Evolutionary conservation across 2,888 invertebrate genomes (phyloP).

Genomic region (Tetragonisca angustula): DNA sequence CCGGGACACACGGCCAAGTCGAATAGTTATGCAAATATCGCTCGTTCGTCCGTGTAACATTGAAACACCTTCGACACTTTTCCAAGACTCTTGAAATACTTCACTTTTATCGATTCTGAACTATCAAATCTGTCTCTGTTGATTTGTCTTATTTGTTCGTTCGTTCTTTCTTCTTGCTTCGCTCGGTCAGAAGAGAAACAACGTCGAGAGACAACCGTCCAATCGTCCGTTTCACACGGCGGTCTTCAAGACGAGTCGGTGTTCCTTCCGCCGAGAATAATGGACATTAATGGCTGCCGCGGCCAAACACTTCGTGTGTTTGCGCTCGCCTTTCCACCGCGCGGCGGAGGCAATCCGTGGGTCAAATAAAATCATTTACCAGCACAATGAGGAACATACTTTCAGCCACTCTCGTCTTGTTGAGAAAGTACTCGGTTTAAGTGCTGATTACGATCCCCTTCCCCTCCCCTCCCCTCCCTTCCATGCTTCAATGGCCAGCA

Average conservation of each 20-base stretch:
- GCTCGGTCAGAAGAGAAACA: slow-evolving; percentile 4
- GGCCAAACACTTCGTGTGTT: slow-evolving; percentile 65
- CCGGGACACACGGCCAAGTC: slow-evolving; percentile 33
- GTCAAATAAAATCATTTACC: slow-evolving; percentile 79
- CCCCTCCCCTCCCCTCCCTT: no score
- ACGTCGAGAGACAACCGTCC: background rate
- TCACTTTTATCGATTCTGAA: no score
- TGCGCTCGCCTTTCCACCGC: slow-evolving; percentile 56
- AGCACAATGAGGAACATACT: slow-evolving; percentile 68
- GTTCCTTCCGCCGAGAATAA: slow-evolving; percentile 55
- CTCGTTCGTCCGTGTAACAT: background rate
- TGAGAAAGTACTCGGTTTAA: slow-evolving; percentile 72
- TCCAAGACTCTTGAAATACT: no score
- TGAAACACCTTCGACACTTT: background rate
- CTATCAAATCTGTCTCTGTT: no score
- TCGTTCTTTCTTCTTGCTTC: background rate
- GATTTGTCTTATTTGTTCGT: background rate
- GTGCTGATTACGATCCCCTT: slow-evolving; percentile 78
- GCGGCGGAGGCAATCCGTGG: slow-evolving; percentile 66
- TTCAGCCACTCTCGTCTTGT: slow-evolving; percentile 61
- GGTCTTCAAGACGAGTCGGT: slow-evolving; percentile 30
- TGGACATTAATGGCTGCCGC: slow-evolving; percentile 63
- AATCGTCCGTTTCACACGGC: background rate
- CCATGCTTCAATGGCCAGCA: slow-evolving; percentile 57
- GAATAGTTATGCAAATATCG: slow-evolving; percentile 65